These are phyloP conservation scores for Rhynchopsitta pachyrhyncha DNA, from an alignment of 2,113 vertebrate genomes.

Conservation along the genomic window DNA sequence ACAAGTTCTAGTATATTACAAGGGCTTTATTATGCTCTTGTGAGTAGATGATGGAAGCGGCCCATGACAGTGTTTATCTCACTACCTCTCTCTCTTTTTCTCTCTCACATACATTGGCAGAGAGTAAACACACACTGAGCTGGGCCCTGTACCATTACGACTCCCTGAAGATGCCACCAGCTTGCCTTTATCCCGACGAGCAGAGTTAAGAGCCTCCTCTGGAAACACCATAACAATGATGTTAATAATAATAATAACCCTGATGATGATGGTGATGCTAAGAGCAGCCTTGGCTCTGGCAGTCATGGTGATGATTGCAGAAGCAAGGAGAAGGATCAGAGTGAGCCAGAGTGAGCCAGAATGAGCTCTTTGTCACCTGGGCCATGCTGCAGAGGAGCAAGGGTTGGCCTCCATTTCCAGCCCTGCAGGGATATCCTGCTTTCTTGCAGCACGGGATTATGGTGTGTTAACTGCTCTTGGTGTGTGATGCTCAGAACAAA, in stretches of 20 bases:
- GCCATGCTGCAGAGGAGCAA: background rate
- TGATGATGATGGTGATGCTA: constrained; percentile 53
- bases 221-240: constrained; percentile 67
- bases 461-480: background rate
- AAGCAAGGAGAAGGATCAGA: constrained; percentile 24
- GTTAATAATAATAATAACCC: constrained; percentile 69
- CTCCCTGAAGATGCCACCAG: constrained; percentile 71
- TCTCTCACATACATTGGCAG: constrained; percentile 62
- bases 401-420: background rate
- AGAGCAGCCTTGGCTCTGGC: constrained; percentile 42
- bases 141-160: constrained; percentile 52
- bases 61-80: constrained; percentile 87
- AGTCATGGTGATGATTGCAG: constrained; percentile 32
- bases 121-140: constrained; percentile 72
- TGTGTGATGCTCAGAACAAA: background rate
- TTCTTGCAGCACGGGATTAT: background rate
- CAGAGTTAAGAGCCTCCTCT: constrained; percentile 64
- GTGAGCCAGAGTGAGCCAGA: constrained; percentile 7
- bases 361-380: constrained; percentile 31
- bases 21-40: constrained; percentile 96
- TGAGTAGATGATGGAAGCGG: constrained; percentile 86
- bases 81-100: constrained; percentile 74
- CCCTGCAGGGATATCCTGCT: background rate
- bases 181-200: constrained; percentile 64
- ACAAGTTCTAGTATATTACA: constrained; percentile 99